Percentiles rank a stretch among this genome's conserved stretches.
Evolutionary conservation across 1,140 invertebrate species (phyloP).

Genomic region (Ectropis grisescens): DNA sequence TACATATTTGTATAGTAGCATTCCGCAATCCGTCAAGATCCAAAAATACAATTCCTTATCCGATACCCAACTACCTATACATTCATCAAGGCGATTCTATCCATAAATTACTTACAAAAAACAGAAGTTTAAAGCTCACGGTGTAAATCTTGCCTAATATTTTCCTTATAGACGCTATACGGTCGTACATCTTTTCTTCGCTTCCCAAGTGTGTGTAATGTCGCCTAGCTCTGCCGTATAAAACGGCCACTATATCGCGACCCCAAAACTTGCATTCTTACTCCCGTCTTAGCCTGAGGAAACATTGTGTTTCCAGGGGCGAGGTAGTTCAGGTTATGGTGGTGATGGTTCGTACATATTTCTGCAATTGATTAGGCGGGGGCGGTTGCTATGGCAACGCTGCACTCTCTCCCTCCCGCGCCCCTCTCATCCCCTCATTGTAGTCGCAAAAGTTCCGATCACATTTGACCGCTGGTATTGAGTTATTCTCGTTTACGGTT

Average conservation of each 20-base stretch:
- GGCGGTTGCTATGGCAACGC: conserved; percentile 59
- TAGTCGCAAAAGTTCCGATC: conserved; percentile 10
- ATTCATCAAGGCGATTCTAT: too few species aligned
- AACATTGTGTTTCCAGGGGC: conserved; percentile 5
- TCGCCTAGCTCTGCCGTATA: conserved; percentile 26
- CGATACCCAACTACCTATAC: too few species aligned
- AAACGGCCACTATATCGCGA: conserved; percentile 25
- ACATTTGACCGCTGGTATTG: too few species aligned
- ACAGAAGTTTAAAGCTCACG: too few species aligned
- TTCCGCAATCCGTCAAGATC: too few species aligned
- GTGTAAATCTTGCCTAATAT: too few species aligned
- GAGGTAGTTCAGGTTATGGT: conserved; percentile 14
- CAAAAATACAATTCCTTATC: too few species aligned
- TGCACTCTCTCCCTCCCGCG: conserved; percentile 24
- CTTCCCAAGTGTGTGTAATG: conserved; percentile 45
- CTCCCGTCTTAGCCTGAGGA: too few species aligned
- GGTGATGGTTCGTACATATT: conserved; percentile 62
- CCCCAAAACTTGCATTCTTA: conserved; percentile 16
- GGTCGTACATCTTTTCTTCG: conserved; percentile 44
- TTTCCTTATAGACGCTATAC: too few species aligned
- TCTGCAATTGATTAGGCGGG: conserved; percentile 69
- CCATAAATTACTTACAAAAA: too few species aligned
- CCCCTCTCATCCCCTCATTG: conserved; percentile 15
- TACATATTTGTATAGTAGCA: too few species aligned
- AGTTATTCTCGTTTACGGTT: too few species aligned